Conservation (phyloP, 1,140 invertebrate genomes). For the Frieseomelitta varia region DNA sequence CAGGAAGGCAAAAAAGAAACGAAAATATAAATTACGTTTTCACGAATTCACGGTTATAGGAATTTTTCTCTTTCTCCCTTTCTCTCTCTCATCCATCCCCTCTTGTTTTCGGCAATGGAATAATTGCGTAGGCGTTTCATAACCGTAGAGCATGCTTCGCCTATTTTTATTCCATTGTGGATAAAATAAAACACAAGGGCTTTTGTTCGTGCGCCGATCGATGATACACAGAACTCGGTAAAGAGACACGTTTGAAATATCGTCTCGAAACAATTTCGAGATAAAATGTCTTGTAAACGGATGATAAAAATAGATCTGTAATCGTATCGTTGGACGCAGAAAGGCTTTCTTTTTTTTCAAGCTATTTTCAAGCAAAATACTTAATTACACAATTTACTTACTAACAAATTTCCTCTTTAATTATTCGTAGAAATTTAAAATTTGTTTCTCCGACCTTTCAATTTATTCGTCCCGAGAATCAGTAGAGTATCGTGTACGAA, state of each 20-base stretch:
- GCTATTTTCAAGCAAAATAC: too few relatives aligned
- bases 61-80: background rate
- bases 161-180: background rate
- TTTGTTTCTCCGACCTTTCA: too few relatives aligned
- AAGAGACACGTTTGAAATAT: background rate
- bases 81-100: background rate
- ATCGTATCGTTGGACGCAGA: background rate
- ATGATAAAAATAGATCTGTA: too few relatives aligned
- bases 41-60: constrained; percentile 2
- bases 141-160: background rate
- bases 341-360: too few relatives aligned
- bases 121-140: constrained; percentile 20
- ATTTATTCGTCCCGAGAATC: too few relatives aligned
- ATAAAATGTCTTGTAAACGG: background rate
- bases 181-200: background rate
- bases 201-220: background rate
- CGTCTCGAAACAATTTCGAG: background rate
- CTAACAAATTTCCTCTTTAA: background rate
- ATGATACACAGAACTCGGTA: background rate
- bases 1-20: background rate
- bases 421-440: too few relatives aligned
- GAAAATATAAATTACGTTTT: background rate
- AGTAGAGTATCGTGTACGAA: too few relatives aligned
- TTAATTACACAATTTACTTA: too few relatives aligned
- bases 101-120: constrained; percentile 11